Conservation (phyloP, 2,113 vertebrate genomes). For the Cryptotis parvus region DNA sequence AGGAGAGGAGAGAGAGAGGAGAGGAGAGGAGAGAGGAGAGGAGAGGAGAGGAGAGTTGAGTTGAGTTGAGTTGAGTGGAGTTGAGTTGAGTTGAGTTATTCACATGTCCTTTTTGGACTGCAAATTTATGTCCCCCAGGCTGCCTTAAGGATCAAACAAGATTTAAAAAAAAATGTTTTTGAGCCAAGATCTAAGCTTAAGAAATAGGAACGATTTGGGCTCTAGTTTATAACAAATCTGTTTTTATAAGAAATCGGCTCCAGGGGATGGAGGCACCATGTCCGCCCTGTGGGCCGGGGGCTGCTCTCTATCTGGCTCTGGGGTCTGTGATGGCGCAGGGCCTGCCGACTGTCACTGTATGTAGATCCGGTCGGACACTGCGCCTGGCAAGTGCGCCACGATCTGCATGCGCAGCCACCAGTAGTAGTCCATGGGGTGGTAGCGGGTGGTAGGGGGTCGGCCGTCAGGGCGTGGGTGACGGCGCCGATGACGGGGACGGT, state of each 20-base stretch:
- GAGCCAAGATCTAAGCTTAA: slow-evolving; percentile 20
- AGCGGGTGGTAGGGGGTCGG: slow-evolving; percentile 87
- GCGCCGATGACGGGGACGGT: slow-evolving; percentile 84
- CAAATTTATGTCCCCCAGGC: background rate
- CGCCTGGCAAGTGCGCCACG: slow-evolving; percentile 89
- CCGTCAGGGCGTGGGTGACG: slow-evolving; percentile 85
- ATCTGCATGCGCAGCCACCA: slow-evolving; percentile 92
- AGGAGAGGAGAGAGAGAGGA: too few species aligned
- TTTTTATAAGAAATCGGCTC: slow-evolving; percentile 61
- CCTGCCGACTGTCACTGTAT: slow-evolving; percentile 87
- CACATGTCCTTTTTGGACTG: background rate
- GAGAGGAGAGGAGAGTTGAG: too few species aligned
- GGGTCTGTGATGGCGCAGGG: background rate
- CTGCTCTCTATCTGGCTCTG: background rate
- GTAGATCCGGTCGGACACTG: slow-evolving; percentile 88
- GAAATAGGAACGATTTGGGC: slow-evolving; percentile 26
- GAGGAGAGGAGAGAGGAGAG: too few species aligned
- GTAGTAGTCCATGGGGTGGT: slow-evolving; percentile 92
- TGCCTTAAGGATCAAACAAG: slow-evolving; percentile 42
- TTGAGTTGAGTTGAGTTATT: too few species aligned
- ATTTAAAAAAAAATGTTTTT: background rate
- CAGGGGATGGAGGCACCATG: background rate
- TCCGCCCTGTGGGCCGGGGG: slow-evolving; percentile 2
- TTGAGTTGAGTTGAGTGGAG: too few species aligned
- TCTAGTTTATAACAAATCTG: slow-evolving; percentile 57